Conservation (phyloP, 2,888 invertebrate genomes). For the Escarpia spicata region DNA sequence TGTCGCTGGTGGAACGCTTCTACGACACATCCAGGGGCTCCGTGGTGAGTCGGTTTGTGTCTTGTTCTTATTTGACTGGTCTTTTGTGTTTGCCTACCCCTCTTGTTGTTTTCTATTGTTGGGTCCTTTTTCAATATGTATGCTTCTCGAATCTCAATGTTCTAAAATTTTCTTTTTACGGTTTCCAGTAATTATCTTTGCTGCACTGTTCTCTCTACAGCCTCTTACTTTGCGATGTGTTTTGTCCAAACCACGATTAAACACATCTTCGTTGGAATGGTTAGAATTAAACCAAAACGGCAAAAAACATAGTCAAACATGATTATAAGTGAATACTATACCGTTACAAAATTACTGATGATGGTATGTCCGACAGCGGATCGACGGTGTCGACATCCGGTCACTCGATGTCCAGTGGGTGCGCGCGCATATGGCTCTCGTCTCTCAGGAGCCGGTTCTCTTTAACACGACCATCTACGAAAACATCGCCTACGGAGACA, state of each 20-base stretch:
- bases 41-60: neutral
- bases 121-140: too few relatives aligned
- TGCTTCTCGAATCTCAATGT: too few relatives aligned
- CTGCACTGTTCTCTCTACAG: too few relatives aligned
- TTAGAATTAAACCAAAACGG: too few relatives aligned
- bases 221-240: too few relatives aligned
- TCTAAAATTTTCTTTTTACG: too few relatives aligned
- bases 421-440: constrained; percentile 84
- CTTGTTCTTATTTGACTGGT: neutral
- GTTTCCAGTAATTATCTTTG: too few relatives aligned
- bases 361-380: constrained; percentile 35
- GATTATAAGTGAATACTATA: neutral
- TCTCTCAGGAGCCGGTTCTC: constrained; percentile 90
- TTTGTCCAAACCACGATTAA: too few relatives aligned
- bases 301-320: neutral
- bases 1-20: constrained; percentile 22
- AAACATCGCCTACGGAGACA: constrained; percentile 93
- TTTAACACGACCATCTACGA: constrained; percentile 89
- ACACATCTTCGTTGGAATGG: too few relatives aligned
- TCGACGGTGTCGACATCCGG: constrained; percentile 67
- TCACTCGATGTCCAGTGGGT: constrained; percentile 70
- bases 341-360: neutral
- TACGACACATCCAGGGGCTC: constrained; percentile 7
- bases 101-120: too few relatives aligned
- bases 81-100: too few relatives aligned